These are phyloP conservation scores for Macrochelys suwanniensis DNA, from an alignment of 2,797 vertebrate genomes.

Conservation along the genomic window DNA sequence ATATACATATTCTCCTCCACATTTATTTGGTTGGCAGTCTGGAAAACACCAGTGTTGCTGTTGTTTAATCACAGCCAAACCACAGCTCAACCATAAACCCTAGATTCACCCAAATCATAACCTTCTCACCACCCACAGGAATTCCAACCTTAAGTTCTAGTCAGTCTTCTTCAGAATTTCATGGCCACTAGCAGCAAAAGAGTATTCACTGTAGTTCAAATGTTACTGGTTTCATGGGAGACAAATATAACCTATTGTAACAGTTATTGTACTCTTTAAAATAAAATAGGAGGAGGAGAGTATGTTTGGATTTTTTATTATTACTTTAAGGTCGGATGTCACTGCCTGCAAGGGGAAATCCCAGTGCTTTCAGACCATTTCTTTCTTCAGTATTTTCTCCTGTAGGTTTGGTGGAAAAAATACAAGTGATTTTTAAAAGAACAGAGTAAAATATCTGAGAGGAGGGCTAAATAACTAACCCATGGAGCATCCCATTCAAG, in stretches of 20 bases:
- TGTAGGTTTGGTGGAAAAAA: background rate
- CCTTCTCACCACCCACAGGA: background rate
- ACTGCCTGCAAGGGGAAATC: background rate
- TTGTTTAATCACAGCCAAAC: background rate
- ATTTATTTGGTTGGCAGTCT: background rate
- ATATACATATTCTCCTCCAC: background rate
- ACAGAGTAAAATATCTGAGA: constrained; percentile 3
- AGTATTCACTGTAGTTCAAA: background rate
- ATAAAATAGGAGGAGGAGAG: background rate
- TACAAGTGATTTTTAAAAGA: background rate
- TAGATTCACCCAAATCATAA: background rate
- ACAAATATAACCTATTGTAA: background rate
- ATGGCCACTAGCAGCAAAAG: background rate
- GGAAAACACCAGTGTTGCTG: background rate
- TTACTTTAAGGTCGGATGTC: background rate
- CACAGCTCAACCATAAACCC: background rate
- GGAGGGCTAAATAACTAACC: background rate
- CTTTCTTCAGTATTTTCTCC: background rate
- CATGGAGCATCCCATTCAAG: background rate
- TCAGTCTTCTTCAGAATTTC: background rate
- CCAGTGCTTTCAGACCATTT: background rate
- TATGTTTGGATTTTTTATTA: background rate
- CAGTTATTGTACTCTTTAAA: background rate
- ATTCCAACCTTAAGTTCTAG: background rate
- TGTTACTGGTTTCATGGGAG: background rate